Evolutionary conservation across 1,140 invertebrate genomes (phyloP).

Genomic region (Himalopsyche phryganea): DNA sequence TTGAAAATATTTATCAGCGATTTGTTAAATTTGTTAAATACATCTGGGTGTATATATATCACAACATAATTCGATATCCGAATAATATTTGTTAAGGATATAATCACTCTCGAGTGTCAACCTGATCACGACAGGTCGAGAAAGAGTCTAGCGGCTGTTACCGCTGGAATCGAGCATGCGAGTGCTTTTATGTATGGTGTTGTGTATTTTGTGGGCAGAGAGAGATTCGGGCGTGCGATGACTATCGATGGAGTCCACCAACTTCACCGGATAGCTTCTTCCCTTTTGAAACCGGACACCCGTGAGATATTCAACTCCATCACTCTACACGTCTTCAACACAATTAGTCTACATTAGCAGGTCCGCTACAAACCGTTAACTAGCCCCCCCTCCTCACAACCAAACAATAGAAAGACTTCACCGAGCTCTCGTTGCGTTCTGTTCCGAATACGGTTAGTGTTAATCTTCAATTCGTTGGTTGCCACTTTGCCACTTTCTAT

Average conservation of each 20-base stretch:
- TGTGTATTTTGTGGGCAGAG: conserved; percentile 33
- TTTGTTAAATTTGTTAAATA: no score
- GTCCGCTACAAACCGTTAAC: conserved; percentile 1
- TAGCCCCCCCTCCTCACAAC: neutral
- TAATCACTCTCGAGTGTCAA: no score
- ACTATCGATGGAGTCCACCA: conserved; percentile 17
- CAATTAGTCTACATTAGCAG: neutral
- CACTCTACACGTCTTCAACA: neutral
- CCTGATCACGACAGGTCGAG: no score
- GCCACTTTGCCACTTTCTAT: no score
- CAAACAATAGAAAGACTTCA: no score
- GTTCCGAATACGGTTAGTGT: no score
- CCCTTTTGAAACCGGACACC: neutral
- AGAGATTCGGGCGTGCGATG: conserved; percentile 31
- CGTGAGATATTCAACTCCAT: neutral
- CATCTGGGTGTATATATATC: no score
- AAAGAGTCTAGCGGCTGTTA: neutral
- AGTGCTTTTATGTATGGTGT: conserved; percentile 2
- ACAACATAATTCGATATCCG: no score
- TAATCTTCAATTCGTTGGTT: no score
- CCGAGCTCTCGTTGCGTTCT: no score
- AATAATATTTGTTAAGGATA: no score
- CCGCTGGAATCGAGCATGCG: neutral
- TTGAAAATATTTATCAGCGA: no score
- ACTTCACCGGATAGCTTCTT: neutral